These are phyloP conservation scores for Eristalis tenax DNA, from an alignment of 2,888 invertebrate species.

Conservation along the genomic window DNA sequence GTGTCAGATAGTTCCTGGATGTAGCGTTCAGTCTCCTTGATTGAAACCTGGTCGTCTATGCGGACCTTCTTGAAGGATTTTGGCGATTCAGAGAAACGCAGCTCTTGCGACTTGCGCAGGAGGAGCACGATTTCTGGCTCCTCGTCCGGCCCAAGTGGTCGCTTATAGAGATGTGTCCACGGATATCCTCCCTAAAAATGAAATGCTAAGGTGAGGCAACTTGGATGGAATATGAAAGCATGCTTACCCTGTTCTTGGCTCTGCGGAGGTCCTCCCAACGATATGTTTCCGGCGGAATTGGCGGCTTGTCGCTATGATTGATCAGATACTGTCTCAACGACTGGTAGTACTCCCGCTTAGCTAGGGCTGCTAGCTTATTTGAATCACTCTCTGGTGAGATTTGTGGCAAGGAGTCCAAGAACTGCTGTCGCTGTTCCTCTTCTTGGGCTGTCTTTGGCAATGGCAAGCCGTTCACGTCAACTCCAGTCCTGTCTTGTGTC, in stretches of 20 bases:
- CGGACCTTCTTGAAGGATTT: constrained; percentile 81
- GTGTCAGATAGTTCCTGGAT: constrained; percentile 80
- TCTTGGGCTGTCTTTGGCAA: constrained; percentile 77
- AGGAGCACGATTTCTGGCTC: constrained; percentile 80
- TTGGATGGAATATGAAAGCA: not conserved
- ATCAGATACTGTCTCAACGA: constrained; percentile 79
- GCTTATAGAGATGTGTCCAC: constrained; percentile 90
- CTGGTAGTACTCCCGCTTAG: constrained; percentile 80
- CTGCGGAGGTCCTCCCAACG: constrained; percentile 90
- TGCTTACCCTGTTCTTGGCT: constrained; percentile 83
- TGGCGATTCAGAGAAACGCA: constrained; percentile 80
- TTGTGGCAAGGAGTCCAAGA: constrained; percentile 79
- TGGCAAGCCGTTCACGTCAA: constrained; percentile 75
- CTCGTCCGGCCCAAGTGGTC: constrained; percentile 82
- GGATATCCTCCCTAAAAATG: constrained; percentile 86
- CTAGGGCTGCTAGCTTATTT: constrained; percentile 77
- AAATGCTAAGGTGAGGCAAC: constrained; percentile 2
- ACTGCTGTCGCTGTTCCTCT: constrained; percentile 78
- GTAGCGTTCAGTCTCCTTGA: constrained; percentile 80
- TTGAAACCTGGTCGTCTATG: constrained; percentile 80
- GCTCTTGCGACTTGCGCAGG: constrained; percentile 79
- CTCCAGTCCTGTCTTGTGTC: not conserved
- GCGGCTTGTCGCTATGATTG: constrained; percentile 82
- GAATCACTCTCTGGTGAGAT: constrained; percentile 76
- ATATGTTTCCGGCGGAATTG: constrained; percentile 89